Base-by-base conservation (phyloP, 2,888 invertebrate genomes). In the Cordylochernes scorpioides region DNA sequence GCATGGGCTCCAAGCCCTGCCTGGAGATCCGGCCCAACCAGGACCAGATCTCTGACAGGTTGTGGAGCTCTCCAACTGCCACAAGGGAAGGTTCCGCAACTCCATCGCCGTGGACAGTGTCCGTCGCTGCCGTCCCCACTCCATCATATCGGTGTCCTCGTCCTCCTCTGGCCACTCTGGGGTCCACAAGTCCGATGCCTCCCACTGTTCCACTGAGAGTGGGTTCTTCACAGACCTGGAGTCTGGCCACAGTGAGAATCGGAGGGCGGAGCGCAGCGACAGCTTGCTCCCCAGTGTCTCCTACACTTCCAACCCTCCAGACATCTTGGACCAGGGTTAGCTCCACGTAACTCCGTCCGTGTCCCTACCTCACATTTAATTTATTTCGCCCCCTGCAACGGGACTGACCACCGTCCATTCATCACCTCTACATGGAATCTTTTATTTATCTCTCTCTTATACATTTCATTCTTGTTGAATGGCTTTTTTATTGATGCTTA, bases 1-100 rank as follows among this genome's bases (percentile, higher is more conserved):
- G 75, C 37, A 72, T 75, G 45, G 74, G 74, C 42, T 73, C 71
- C 52, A 74, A 74, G 48, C 74, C 74, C 6, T 74, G 74, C 50
- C 54, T 75, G 44, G 74, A 75, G 51, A 71, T 75, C 45, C 63
- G 72, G 46, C 72, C 72, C 30, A 74, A 72, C 52, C 66, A 65
- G 38, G 71, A 75, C 55, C 74, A 74, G 57, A 75, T 75, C 42
- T 71, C 64, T 47, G 73, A 75, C 52, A 60, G 75, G 39, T 73
- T 73, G 70, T 74, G 44, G 71, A 69, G 41, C 62, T 9, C 6
- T 12, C 8, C 10, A 13, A 7, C 19, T 25, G 16, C 15, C 27
- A 45, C 64, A 60, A 58, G 49, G 62, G 68, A 45, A 64, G 71
- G 47, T 64, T 71, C 48, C 61, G 72, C 35, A 71, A 70, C 49